These are phyloP conservation scores for Metaphire vulgaris DNA, from an alignment of 1,140 invertebrate species.

Conservation along the genomic window DNA sequence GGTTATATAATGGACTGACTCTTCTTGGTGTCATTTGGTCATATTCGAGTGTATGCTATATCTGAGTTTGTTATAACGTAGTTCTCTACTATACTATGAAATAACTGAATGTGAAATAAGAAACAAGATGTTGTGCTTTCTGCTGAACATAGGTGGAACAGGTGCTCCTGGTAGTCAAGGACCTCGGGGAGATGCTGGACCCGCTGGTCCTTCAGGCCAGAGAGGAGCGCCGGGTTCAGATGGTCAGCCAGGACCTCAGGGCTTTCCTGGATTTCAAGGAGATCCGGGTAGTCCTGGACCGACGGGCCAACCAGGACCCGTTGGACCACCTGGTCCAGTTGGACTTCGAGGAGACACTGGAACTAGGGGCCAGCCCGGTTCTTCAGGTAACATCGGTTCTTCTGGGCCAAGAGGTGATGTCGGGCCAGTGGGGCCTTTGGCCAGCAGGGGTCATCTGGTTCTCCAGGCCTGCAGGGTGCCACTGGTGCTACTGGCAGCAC, in stretches of 20 bases:
- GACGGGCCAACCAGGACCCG: conserved; percentile 17
- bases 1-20: too few species aligned
- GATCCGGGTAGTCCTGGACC: conserved; percentile 20
- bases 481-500: conserved; percentile 1
- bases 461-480: neutral
- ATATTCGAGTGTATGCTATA: too few species aligned
- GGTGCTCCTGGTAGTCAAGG: conserved; percentile 7
- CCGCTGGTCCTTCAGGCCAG: neutral
- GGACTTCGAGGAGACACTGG: conserved; percentile 20
- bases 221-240: conserved; percentile 13
- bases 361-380: conserved; percentile 13
- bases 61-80: too few species aligned
- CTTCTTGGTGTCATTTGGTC: too few species aligned
- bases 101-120: too few species aligned
- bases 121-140: too few species aligned
- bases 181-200: conserved; percentile 2
- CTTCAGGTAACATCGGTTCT: neutral
- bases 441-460: neutral
- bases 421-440: conserved; percentile 10
- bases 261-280: conserved; percentile 5
- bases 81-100: too few species aligned
- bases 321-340: conserved; percentile 22
- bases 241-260: conserved; percentile 22
- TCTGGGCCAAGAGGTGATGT: conserved; percentile 7
- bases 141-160: neutral